Percentiles rank a stretch among this genome's conserved stretches.
Evolutionary conservation across 1,140 invertebrate species (phyloP).

Genomic region (Drosophila grimshawi): DNA sequence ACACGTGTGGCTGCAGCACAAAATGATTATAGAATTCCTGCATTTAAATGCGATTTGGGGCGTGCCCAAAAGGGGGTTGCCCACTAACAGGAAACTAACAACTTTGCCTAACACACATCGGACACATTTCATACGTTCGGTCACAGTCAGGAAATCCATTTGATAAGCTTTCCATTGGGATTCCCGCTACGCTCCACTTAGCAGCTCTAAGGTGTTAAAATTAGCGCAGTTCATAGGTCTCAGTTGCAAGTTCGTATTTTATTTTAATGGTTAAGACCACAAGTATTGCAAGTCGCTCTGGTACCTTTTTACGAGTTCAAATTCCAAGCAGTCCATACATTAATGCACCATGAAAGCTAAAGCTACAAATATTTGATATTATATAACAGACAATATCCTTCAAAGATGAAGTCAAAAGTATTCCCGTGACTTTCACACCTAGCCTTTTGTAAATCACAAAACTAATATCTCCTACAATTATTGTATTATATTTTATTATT

Average conservation of each 20-base stretch:
- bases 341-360: too few relatives aligned
- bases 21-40: slow-evolving; percentile 59
- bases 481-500: too few relatives aligned
- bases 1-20: slow-evolving; percentile 35
- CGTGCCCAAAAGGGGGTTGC: not conserved
- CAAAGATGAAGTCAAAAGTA: too few relatives aligned
- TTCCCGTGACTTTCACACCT: too few relatives aligned
- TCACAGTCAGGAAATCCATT: slow-evolving; percentile 17
- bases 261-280: not conserved
- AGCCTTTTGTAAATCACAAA: too few relatives aligned
- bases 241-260: not conserved
- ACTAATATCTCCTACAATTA: too few relatives aligned
- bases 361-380: too few relatives aligned
- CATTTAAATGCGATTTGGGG: slow-evolving; percentile 42
- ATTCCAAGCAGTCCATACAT: too few relatives aligned
- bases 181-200: not conserved
- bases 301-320: too few relatives aligned
- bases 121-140: slow-evolving; percentile 34
- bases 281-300: not conserved
- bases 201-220: slow-evolving; percentile 20
- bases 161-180: slow-evolving; percentile 51
- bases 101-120: slow-evolving; percentile 10
- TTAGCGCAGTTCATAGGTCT: slow-evolving; percentile 19
- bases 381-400: too few relatives aligned
- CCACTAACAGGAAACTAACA: slow-evolving; percentile 13